Conservation (phyloP, 2,888 invertebrate species). For the Erebia palarica region DNA sequence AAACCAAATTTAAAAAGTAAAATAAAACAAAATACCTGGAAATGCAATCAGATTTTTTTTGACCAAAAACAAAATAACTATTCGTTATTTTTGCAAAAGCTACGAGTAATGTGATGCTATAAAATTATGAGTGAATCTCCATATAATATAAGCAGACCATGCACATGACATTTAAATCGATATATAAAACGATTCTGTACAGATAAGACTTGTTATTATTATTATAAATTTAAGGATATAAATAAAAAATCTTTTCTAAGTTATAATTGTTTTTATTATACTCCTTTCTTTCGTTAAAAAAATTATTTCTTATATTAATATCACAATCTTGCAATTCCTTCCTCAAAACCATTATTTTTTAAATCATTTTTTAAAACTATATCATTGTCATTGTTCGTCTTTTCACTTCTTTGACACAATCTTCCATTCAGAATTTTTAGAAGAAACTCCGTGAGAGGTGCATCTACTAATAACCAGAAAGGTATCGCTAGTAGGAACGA, state of each 20-base stretch:
- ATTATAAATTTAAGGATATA: constrained; percentile 33
- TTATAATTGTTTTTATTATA: neutral
- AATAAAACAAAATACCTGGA: neutral
- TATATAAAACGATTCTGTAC: neutral
- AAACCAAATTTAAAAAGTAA: no score
- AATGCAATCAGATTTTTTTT: no score
- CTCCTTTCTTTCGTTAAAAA: neutral
- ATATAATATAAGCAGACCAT: neutral
- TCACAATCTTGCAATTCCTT: constrained; percentile 2
- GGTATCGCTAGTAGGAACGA: constrained; percentile 41
- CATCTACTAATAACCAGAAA: constrained; percentile 47
- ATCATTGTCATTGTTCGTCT: neutral
- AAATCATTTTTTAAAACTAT: neutral
- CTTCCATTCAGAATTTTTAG: constrained; percentile 5
- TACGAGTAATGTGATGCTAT: no score
- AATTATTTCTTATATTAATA: neutral
- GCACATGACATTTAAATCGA: neutral
- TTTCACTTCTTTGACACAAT: neutral
- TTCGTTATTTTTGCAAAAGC: neutral
- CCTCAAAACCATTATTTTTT: neutral
- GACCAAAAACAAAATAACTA: no score
- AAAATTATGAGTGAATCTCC: neutral
- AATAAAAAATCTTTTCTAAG: constrained; percentile 19
- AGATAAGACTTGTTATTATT: constrained; percentile 36
- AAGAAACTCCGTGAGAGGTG: constrained; percentile 38